Base-by-base conservation (phyloP, 2,888 invertebrate genomes). In the Lycaena phlaeas region DNA sequence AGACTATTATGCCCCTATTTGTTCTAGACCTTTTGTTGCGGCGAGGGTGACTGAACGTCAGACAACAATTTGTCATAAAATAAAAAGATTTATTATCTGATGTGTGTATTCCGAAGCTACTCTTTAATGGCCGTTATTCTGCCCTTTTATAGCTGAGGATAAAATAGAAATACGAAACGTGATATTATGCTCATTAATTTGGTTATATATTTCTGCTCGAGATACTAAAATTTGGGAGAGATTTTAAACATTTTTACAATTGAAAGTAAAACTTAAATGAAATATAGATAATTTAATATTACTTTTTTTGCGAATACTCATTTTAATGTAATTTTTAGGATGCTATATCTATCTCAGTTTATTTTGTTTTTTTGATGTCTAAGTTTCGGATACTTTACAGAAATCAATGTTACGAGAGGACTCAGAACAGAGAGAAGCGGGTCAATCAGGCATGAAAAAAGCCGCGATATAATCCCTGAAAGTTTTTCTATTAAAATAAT, bases 11-110 rank as follows among this genome's bases (percentile, higher is more conserved):
- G 63, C 64, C 56, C 57, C 59, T 82, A 67, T 82, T 81, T 82
- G 82, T 82, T 74, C 79, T 79, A 73, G 63, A 67, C 66, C 73
- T 67, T 67, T 78, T 78, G 78, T 73, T 59, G 55, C 57, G 52
- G 46, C 48, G 64, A 66, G 76, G 74, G 75, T 65, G 65, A 64
- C 63, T 51, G 59, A 57, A 45, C 40, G 57, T 57, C 70, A 68
- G 70, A 73, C 77, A 75, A 73, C 79, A 75, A 84, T 84, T 82
- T 84, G 82, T 84, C 82, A 84, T 82, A 81, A 82, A 84, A 81
- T 78, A 77, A 73, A 81, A 72, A 82, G 81, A 84, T 84, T 82
- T 82, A 82, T 82, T 61, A 68, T 63, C 56, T 50, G 53, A 46
- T 52, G 64, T 61, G 68, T 65, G 50, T 43, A 48, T 46, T 51